These are phyloP conservation scores for Heliothis virescens DNA, from an alignment of 1,140 invertebrate species.

Conservation along the genomic window DNA sequence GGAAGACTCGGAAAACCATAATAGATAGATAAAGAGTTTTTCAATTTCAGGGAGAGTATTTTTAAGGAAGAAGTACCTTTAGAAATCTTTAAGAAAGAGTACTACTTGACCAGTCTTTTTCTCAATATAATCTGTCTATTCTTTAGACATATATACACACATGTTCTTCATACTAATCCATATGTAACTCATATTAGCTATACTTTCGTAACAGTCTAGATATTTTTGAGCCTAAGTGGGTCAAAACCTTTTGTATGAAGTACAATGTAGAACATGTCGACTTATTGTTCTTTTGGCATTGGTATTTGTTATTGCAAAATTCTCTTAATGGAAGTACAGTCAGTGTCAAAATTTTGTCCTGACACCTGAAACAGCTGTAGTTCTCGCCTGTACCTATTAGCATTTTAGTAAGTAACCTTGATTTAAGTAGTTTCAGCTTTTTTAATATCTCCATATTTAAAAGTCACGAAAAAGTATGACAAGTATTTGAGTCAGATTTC, in stretches of 20 bases:
- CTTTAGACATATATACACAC: not conserved
- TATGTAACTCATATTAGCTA: not conserved
- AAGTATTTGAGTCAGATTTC: too few species aligned
- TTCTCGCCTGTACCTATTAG: too few species aligned
- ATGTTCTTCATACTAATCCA: not conserved
- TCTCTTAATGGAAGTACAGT: not conserved
- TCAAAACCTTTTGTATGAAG: conserved; percentile 22
- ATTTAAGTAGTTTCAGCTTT: too few species aligned
- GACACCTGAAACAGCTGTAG: too few species aligned
- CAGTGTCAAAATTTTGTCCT: not conserved
- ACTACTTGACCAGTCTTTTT: too few species aligned
- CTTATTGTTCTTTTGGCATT: conserved; percentile 32
- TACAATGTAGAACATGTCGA: conserved; percentile 25
- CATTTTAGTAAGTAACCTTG: too few species aligned
- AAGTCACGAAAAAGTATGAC: too few species aligned
- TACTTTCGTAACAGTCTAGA: conserved; percentile 37
- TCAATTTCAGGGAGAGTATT: not conserved
- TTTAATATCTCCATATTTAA: too few species aligned
- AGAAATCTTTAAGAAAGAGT: too few species aligned
- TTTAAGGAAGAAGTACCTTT: too few species aligned
- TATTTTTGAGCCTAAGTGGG: conserved; percentile 19
- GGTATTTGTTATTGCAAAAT: not conserved
- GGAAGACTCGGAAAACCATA: not conserved
- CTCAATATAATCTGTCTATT: too few species aligned
- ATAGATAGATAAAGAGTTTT: not conserved